Base-by-base conservation (phyloP, 2,888 invertebrate genomes). In the Drosophila pegasa region DNA sequence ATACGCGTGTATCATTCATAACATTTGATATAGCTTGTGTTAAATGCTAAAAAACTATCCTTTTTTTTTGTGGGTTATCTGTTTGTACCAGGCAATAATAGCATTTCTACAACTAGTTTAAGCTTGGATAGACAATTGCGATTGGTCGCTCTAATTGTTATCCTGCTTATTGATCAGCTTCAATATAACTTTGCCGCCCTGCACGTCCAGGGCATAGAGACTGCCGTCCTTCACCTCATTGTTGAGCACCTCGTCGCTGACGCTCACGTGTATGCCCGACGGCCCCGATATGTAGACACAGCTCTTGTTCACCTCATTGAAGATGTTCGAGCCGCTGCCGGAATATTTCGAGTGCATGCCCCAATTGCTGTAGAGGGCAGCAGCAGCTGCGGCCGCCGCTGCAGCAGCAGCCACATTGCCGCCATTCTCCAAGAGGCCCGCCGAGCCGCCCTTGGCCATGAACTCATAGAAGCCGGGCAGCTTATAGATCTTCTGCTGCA, bases 221-320 rank as follows among this genome's bases (percentile, higher is more conserved):
- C 95, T 94, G 86, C 96, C 95, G 91, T 98, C 96, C 72, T 95
- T 95, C 79, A 98, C 94, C 85, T 91, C 91, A 91, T 97, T 96
- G 31, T 95, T 94, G 16, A 98, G 95, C 54, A 98, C 94, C 83
- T 98, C 97, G 91, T 98, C 97, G 35, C 96, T 97, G 25, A 98
- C 94, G 37, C 96, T 94, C 0, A 98, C 95, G 80, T 96, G 95
- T 8, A 98, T 96, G 16, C 96, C 96, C 79, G 95, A 95, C 0
- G 98, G 98, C 0, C 98, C 98, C 80, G 95, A 95, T 51, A 97
- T 94, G 75, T 95, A 95, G 9, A 98, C 94, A 33, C 95, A 94
- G 45, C 91, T 91, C 69, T 92, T 92, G 60, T 93, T 93, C 45
- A 78, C 89, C 37, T 94, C 94, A 61, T 86, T 91, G 93, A 94